phyloP scores from a whole-genome alignment of 2,888 invertebrate species.

The Caradrina kadenii region DNA sequence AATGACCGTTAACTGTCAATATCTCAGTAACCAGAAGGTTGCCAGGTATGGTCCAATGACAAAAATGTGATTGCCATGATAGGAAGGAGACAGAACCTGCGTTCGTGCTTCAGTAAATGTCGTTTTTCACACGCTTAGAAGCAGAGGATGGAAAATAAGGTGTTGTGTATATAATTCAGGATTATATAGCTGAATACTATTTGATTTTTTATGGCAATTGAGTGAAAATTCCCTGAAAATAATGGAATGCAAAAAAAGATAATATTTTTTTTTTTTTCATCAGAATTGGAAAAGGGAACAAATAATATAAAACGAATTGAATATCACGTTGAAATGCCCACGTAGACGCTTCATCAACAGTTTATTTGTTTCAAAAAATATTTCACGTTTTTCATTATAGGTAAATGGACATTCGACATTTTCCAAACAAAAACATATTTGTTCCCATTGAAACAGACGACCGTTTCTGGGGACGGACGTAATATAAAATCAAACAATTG shows the following conservation, averaged over 20 bases:
- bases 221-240: background rate
- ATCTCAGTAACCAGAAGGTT: no score
- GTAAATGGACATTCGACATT: slow-evolving; percentile 16
- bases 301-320: slow-evolving; percentile 3
- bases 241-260: background rate
- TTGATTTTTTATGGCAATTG: slow-evolving; percentile 15
- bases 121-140: no score
- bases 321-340: slow-evolving; percentile 4
- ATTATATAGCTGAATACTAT: background rate
- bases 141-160: no score
- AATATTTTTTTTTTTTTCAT: background rate
- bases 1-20: no score
- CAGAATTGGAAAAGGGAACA: background rate
- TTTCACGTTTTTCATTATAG: slow-evolving; percentile 26
- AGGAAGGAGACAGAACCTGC: no score
- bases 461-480: slow-evolving; percentile 15
- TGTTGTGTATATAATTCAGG: no score
- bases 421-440: slow-evolving; percentile 20
- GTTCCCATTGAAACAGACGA: slow-evolving; percentile 2
- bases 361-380: slow-evolving; percentile 9
- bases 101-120: no score
- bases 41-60: no score
- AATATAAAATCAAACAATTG: slow-evolving; percentile 29
- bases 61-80: no score
- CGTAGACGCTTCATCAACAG: background rate